Conservation (phyloP, 2,797 vertebrate genomes). For the Rhadinocentrus ornatus region DNA sequence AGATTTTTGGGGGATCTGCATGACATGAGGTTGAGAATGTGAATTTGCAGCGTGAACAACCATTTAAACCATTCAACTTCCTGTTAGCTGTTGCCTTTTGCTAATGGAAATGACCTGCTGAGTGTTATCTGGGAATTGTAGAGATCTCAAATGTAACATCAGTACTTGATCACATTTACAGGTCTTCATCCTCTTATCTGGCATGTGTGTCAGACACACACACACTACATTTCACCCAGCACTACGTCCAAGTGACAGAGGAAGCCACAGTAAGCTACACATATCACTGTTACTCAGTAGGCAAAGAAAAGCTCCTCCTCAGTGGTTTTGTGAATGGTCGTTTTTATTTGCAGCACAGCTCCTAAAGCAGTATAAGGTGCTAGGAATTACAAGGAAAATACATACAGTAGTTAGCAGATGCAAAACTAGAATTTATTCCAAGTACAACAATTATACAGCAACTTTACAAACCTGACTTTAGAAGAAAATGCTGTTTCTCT, state of each 20-base stretch:
- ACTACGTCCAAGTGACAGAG: neutral
- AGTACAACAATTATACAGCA: neutral
- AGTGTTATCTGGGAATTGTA: neutral
- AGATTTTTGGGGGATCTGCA: neutral
- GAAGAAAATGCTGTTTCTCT: neutral
- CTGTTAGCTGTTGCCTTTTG: neutral
- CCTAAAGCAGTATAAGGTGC: neutral
- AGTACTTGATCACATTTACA: neutral
- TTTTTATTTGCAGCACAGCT: neutral
- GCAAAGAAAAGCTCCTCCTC: neutral
- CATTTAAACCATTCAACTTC: neutral
- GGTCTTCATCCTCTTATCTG: neutral
- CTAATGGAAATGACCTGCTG: neutral
- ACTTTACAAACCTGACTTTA: neutral
- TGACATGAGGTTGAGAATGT: neutral
- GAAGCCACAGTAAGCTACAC: neutral
- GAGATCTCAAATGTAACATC: neutral
- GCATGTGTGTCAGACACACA: too few relatives aligned
- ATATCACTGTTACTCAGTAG: neutral
- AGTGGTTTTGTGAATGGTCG: neutral
- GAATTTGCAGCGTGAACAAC: neutral
- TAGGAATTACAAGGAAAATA: neutral
- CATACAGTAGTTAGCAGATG: neutral
- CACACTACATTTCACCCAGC: neutral
- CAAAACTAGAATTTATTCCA: conserved; percentile 8